Base-by-base conservation (phyloP, 2,797 vertebrate species). In the Pipistrellus pipistrellus region DNA sequence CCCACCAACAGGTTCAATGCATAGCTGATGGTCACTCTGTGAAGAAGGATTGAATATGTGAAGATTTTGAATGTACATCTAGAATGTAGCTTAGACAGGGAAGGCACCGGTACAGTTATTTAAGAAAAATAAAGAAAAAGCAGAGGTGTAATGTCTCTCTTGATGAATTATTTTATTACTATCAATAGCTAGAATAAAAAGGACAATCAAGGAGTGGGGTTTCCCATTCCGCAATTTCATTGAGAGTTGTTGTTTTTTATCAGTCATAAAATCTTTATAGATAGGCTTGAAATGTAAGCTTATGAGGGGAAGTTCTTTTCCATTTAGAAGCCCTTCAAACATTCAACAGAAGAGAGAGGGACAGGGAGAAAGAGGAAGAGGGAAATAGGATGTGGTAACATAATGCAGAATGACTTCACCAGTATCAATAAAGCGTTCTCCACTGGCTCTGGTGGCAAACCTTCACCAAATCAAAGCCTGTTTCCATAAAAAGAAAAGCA, bases 91-190 rank as follows among this genome's bases (percentile, higher is more conserved):
- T 88, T 85, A 90, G 10, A 77, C 8, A 77, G 0, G 25, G 38
- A 62, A 91, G 14, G 93, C 68, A 71, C 10, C 83, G 13, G 10
- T 76, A 6, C 7, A 84, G 9, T 93, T 85, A 68, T 48, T 80
- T 72, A 62, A 84, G 32, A 44, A 91, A 94, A 90, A 64, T 30
- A 81, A 84, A 80, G 17, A 64, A 91, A 87, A 89, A 57, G 2
- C n/a, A 80, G 85, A 94, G 85, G 5, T 25, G 80, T 38, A 41
- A 75, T 38, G 1, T 38, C 23, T 30, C 41, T 35, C 59, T 84
- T 69, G 18, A 38, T 88, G 41, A 69, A 51, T 87, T 85, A 14
- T 80, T 80, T 0, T 55, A 75, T 85, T 48, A 48, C 4, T 62
- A 35, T 78, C 66, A 55, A 30, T 41, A 51, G 8, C 20, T 80